Evolutionary conservation across 2,888 invertebrate species (phyloP).

Genomic region (Hirudinaria manillensis): DNA sequence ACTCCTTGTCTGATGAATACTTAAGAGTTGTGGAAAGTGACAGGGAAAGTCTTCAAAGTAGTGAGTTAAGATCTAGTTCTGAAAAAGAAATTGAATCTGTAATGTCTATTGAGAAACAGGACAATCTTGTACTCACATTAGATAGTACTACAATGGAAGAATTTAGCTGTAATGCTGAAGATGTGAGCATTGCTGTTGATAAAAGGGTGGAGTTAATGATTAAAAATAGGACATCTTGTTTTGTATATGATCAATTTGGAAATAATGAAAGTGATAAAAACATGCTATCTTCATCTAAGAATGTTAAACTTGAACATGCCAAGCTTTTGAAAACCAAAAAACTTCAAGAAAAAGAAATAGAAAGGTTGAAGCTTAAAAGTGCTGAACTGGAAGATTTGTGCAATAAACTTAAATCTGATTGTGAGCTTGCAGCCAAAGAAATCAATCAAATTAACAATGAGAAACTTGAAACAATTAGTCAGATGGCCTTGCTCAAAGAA

Average conservation of each 20-base stretch:
- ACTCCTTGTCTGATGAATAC: background rate
- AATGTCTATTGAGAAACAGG: no score
- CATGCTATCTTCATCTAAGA: background rate
- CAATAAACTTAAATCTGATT: slow-evolving; percentile 4
- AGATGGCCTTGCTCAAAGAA: background rate
- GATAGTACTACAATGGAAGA: no score
- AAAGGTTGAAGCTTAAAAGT: slow-evolving; percentile 30
- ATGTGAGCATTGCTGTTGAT: no score
- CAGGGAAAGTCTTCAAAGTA: background rate
- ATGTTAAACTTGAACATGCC: slow-evolving; percentile 22
- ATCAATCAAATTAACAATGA: no score
- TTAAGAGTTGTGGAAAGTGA: background rate
- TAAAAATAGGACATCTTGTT: background rate
- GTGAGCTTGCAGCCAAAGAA: background rate
- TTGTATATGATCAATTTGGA: background rate
- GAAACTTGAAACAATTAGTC: background rate
- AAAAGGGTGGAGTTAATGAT: no score
- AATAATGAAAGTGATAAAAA: background rate
- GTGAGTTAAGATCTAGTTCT: background rate
- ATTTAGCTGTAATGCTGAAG: no score
- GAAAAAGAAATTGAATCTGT: slow-evolving; percentile 2
- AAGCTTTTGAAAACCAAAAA: slow-evolving; percentile 40
- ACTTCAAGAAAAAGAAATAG: slow-evolving; percentile 43
- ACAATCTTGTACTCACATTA: no score
- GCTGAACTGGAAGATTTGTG: slow-evolving; percentile 26